A percentile compares a stretch with the other conserved stretches of the same genome.
These are phyloP conservation scores for Coremacera marginata DNA, from an alignment of 2,888 invertebrate species.

Conservation along the genomic window DNA sequence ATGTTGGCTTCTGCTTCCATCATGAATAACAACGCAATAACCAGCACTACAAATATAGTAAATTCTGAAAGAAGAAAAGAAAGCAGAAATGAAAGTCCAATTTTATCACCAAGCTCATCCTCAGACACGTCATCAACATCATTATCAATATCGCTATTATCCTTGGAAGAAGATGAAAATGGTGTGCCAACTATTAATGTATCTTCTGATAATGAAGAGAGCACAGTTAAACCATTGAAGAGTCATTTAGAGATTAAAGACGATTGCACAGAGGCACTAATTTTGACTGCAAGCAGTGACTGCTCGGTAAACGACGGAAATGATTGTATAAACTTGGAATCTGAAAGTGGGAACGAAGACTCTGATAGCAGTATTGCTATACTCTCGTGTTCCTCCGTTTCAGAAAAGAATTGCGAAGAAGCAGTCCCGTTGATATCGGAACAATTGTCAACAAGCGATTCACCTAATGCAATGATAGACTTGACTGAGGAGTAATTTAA, in stretches of 20 bases:
- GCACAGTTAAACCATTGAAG: not conserved
- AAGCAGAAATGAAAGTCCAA: conserved; percentile 36
- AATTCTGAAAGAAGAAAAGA: not conserved
- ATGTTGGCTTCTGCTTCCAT: conserved; percentile 34
- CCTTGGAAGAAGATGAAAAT: conserved; percentile 46
- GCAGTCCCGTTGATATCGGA: not conserved
- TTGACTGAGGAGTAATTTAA: conserved; percentile 23
- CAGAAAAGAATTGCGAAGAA: not conserved
- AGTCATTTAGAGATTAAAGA: not conserved
- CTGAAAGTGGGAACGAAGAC: not conserved
- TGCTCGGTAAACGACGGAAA: not conserved
- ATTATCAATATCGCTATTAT: conserved; percentile 37
- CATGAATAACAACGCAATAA: conserved; percentile 3
- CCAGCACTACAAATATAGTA: not conserved
- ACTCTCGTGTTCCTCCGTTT: not conserved
- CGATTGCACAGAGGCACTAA: no score
- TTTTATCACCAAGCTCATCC: conserved; percentile 36
- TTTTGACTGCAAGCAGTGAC: not conserved
- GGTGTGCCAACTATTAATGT: conserved; percentile 54
- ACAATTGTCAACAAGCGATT: not conserved
- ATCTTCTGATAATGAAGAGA: conserved; percentile 48
- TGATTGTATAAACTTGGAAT: not conserved
- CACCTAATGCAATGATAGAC: not conserved
- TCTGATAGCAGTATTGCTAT: not conserved
- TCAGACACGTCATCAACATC: conserved; percentile 38